A percentile compares a stretch with the other conserved stretches of the same genome.
Conservation (phyloP, 2,888 invertebrate species). For the Pogonocherus hispidulus region DNA sequence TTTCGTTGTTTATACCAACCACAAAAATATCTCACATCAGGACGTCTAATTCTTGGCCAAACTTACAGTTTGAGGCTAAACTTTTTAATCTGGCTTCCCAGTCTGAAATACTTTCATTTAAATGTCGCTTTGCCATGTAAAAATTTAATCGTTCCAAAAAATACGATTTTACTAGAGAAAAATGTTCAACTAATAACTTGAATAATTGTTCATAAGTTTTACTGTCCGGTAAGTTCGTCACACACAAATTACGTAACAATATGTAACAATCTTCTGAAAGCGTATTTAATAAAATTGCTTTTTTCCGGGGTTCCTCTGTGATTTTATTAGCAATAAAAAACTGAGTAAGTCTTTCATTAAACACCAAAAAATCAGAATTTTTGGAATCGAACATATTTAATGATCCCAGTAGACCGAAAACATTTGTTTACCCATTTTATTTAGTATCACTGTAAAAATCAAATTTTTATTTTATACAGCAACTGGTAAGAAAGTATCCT, state of each 20-base stretch:
- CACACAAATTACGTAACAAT: constrained; percentile 17
- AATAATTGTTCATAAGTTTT: not conserved
- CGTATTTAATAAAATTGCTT: constrained; percentile 17
- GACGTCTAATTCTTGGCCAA: not conserved
- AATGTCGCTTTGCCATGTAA: not conserved
- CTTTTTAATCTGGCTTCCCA: constrained; percentile 13
- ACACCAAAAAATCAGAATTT: constrained; percentile 12
- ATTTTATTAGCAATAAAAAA: constrained; percentile 25
- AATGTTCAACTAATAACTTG: not conserved
- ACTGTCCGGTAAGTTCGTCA: constrained; percentile 9
- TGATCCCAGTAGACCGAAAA: not conserved
- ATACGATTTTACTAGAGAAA: not conserved
- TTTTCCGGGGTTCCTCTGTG: constrained; percentile 9
- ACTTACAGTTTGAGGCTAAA: not conserved
- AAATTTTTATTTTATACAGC: no score
- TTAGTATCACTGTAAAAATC: no score
- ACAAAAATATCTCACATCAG: constrained; percentile 6
- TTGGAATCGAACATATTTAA: constrained; percentile 10
- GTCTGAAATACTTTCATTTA: constrained; percentile 17
- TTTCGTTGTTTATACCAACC: no score
- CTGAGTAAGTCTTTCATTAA: constrained; percentile 16
- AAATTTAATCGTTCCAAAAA: constrained; percentile 10
- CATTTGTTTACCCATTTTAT: not conserved
- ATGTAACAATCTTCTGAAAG: not conserved
- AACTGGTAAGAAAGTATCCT: no score